Base-by-base conservation (phyloP, 2,113 vertebrate genomes). In the Miniopterus natalensis region DNA sequence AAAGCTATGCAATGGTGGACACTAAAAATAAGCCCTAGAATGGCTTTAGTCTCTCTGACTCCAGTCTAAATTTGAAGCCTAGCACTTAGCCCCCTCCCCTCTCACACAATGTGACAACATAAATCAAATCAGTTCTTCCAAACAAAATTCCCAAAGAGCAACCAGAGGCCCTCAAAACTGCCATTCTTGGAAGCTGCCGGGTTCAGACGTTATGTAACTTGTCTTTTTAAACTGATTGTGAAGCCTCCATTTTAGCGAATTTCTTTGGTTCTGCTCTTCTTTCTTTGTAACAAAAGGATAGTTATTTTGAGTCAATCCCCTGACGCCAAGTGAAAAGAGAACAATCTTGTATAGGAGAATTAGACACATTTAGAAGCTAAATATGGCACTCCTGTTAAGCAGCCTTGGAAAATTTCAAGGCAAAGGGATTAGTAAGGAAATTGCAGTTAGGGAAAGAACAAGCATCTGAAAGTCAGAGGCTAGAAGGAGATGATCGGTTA, bases 251-350 rank as follows among this genome's bases (percentile, higher is more conserved):
- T 97, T 95, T 96, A 91, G 95, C 91, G 88, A 92, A 94, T 96
- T 97, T 96, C 96, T 97, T 96, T 97, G 92, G 90, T 96, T 95
- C 92, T 92, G 90, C 88, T 97, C 80, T 68, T 96, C 87, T 97
- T 97, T 97, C 95, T 97, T 92, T 96, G 65, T 87, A 97, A 97
- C 96, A 97, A 98, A 98, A 91, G 96, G 92, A 91, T 90, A 87
- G 97, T 97, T 98, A 98, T 98, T 98, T 98, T 97, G 96, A 98
- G 96, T 98, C 95, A 97, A 97, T 98, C 97, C 96, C 97, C 94
- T 98, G 96, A 97, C 0, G 57, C 97, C 94, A 96, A 97, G 65
- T 95, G 88, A 97, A 97, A 98, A 97, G 96, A 97, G 96, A 97
- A 96, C 96, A 97, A 71, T 96, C 95, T 96, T 96, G 85, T 96